phyloP scores from a whole-genome alignment of 2,797 vertebrate genomes.

The Acanthurus leucopareius region DNA sequence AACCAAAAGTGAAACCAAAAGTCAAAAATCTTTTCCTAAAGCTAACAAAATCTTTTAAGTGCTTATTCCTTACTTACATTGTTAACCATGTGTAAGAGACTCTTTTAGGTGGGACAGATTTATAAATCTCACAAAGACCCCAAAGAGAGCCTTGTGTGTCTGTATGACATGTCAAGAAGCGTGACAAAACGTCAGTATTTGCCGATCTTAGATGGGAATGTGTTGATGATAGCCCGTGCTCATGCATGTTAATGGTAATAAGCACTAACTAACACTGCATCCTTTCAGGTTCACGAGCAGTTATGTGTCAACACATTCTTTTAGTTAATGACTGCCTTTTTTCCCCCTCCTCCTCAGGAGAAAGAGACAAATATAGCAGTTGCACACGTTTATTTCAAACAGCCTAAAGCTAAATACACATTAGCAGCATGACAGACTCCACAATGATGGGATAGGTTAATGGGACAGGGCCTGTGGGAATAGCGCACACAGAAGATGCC shows the following conservation, averaged over 20 bases:
- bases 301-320: slow-evolving; percentile 41
- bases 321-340: slow-evolving; percentile 47
- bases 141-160: too few species aligned
- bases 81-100: too few species aligned
- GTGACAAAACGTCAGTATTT: too few species aligned
- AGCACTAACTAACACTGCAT: slow-evolving; percentile 11
- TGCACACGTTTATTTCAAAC: slow-evolving; percentile 78
- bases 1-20: too few species aligned
- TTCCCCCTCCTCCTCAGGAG: slow-evolving; percentile 33
- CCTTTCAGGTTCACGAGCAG: slow-evolving; percentile 17
- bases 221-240: not conserved
- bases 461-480: slow-evolving; percentile 73
- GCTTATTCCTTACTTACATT: too few species aligned
- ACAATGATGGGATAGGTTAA: slow-evolving; percentile 72
- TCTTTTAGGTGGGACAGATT: too few species aligned
- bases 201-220: too few species aligned
- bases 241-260: not conserved
- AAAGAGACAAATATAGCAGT: slow-evolving; percentile 69
- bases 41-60: too few species aligned
- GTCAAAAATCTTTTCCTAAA: too few species aligned
- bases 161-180: too few species aligned
- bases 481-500: slow-evolving; percentile 56
- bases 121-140: too few species aligned
- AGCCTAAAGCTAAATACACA: slow-evolving; percentile 74
- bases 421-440: slow-evolving; percentile 66